Percentiles rank a stretch among this genome's conserved stretches.
Conservation (phyloP, 2,113 vertebrate species). For the Barbus barbus region DNA sequence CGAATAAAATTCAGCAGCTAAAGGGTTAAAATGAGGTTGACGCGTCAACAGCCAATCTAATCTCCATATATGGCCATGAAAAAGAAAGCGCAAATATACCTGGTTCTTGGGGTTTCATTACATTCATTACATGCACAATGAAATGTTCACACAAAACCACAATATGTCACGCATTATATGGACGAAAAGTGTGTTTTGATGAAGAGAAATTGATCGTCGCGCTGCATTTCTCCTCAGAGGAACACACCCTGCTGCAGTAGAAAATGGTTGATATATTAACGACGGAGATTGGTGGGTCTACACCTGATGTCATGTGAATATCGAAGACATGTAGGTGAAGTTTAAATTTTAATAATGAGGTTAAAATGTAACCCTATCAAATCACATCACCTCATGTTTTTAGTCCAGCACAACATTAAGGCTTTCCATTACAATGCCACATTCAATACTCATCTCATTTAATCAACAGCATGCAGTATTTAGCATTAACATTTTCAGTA, state of each 20-base stretch:
- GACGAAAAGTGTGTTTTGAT: background rate
- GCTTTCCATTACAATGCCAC: background rate
- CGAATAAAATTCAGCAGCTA: constrained; percentile 59
- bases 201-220: constrained; percentile 33
- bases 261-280: background rate
- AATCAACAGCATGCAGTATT: background rate
- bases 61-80: constrained; percentile 80
- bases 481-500: background rate
- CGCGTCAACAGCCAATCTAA: constrained; percentile 75
- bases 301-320: background rate
- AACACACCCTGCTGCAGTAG: constrained; percentile 77
- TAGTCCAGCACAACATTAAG: background rate
- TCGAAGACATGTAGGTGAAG: background rate
- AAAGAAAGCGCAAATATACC: constrained; percentile 61
- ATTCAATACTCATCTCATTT: background rate
- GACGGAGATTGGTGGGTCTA: background rate
- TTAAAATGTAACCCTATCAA: background rate
- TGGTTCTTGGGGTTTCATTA: constrained; percentile 34
- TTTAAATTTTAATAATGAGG: background rate
- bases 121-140: background rate
- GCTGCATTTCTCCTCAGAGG: constrained; percentile 59
- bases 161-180: too few relatives aligned
- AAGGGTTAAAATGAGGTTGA: constrained; percentile 76
- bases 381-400: background rate
- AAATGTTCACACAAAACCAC: background rate